These are phyloP conservation scores for Chydorus sphaericus DNA, from an alignment of 2,888 invertebrate genomes.

Conservation along the genomic window DNA sequence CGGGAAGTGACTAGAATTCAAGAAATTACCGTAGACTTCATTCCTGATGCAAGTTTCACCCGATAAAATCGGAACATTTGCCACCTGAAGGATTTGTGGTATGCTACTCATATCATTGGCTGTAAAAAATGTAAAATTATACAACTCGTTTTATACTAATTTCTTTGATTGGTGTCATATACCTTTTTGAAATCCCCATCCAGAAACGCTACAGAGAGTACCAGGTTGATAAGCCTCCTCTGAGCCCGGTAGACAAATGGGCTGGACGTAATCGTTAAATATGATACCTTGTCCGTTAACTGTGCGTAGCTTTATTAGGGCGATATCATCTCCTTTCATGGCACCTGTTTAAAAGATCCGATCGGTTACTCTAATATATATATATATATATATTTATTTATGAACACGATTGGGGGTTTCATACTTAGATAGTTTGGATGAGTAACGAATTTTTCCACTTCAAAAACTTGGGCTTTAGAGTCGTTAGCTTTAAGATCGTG, in stretches of 20 bases:
- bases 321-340: background rate
- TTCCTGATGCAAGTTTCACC: constrained; percentile 43
- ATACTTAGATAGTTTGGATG: constrained; percentile 1
- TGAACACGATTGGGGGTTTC: background rate
- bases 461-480: constrained; percentile 40
- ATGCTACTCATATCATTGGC: constrained; percentile 40
- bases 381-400: too few relatives aligned
- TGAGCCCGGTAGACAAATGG: constrained; percentile 52
- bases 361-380: background rate
- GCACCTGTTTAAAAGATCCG: too few relatives aligned
- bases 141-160: background rate
- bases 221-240: constrained; percentile 31
- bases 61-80: constrained; percentile 47
- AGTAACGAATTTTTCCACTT: constrained; percentile 33
- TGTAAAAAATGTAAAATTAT: constrained; percentile 19
- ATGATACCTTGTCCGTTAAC: background rate
- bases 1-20: constrained; percentile 41
- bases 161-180: constrained; percentile 22
- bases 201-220: constrained; percentile 57
- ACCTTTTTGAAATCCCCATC: constrained; percentile 54
- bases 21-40: constrained; percentile 46
- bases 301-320: background rate
- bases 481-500: constrained; percentile 40
- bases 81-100: constrained; percentile 43
- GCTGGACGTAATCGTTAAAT: constrained; percentile 30